These are phyloP conservation scores for Chydorus sphaericus DNA, from an alignment of 2,888 invertebrate genomes.

Conservation along the genomic window DNA sequence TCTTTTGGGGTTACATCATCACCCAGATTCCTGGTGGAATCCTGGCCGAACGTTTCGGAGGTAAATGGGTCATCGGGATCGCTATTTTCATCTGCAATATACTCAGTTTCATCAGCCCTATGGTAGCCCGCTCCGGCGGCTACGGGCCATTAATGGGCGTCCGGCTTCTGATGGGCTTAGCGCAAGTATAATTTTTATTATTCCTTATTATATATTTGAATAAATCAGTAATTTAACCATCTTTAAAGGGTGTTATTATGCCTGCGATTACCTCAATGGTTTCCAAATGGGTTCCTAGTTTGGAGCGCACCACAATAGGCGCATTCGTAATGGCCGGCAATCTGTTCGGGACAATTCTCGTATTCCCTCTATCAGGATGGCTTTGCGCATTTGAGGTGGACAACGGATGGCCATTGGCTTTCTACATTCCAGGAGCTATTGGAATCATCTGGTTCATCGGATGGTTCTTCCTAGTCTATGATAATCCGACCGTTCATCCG, in stretches of 20 bases:
- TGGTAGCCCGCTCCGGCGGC: conserved; percentile 50
- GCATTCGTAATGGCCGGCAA: conserved; percentile 7
- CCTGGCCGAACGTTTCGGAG: conserved; percentile 59
- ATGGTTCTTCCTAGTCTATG: conserved; percentile 31
- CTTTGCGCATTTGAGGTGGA: conserved; percentile 6
- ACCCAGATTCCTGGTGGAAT: conserved; percentile 30
- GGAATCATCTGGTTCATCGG: conserved; percentile 29
- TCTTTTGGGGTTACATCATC: conserved; percentile 29
- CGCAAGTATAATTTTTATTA: no score
- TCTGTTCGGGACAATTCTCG: conserved; percentile 13
- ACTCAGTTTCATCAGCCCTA: conserved; percentile 66
- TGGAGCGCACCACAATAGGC: conserved; percentile 9
- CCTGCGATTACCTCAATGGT: conserved; percentile 52
- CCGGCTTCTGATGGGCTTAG: conserved; percentile 64
- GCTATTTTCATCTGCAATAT: conserved; percentile 67
- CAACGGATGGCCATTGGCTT: conserved; percentile 24
- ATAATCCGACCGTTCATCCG: conserved; percentile 53
- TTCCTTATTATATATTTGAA: no score
- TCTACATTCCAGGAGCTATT: conserved; percentile 26
- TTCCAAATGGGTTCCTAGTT: conserved; percentile 12
- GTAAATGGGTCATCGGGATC: conserved; percentile 69
- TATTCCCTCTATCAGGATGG: conserved; percentile 9
- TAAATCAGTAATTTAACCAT: no score
- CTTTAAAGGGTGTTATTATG: conserved; percentile 60
- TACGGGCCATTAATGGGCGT: conserved; percentile 57